These are phyloP conservation scores for Nemotelus nigrinus DNA, from an alignment of 2,888 invertebrate genomes.

Conservation along the genomic window DNA sequence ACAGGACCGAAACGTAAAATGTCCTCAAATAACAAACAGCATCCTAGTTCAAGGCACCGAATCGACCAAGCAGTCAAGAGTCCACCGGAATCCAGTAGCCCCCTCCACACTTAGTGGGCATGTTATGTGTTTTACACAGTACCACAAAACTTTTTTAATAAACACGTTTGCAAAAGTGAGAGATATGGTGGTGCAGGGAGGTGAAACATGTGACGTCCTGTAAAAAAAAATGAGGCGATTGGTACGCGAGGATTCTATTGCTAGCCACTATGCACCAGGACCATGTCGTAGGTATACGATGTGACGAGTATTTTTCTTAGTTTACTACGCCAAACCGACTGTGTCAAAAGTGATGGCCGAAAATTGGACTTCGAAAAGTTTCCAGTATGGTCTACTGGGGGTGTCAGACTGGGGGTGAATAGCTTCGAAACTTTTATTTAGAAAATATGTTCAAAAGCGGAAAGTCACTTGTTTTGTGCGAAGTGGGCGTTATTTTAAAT, in stretches of 20 bases:
- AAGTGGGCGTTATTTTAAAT: constrained; percentile 7
- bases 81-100: constrained; percentile 31
- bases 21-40: constrained; percentile 52
- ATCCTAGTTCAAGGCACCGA: constrained; percentile 52
- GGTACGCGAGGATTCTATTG: not conserved
- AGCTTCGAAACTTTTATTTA: constrained; percentile 24
- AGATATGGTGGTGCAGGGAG: constrained; percentile 24
- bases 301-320: constrained; percentile 1
- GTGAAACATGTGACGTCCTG: not conserved
- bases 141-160: constrained; percentile 45
- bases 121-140: constrained; percentile 39
- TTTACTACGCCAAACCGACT: not conserved
- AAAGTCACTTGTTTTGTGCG: not conserved
- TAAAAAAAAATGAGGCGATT: not conserved
- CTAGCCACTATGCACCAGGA: constrained; percentile 14
- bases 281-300: not conserved
- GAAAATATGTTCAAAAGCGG: constrained; percentile 20
- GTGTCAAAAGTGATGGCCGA: not conserved
- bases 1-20: constrained; percentile 50
- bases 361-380: constrained; percentile 17
- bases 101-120: constrained; percentile 26
- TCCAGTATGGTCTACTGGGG: not conserved
- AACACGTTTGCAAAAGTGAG: constrained; percentile 32
- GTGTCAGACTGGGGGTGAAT: constrained; percentile 2
- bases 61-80: constrained; percentile 43